Percentiles rank a stretch among this genome's conserved stretches.
These are phyloP conservation scores for Odontophorus gujanensis DNA, from an alignment of 2,113 vertebrate genomes.

Conservation along the genomic window DNA sequence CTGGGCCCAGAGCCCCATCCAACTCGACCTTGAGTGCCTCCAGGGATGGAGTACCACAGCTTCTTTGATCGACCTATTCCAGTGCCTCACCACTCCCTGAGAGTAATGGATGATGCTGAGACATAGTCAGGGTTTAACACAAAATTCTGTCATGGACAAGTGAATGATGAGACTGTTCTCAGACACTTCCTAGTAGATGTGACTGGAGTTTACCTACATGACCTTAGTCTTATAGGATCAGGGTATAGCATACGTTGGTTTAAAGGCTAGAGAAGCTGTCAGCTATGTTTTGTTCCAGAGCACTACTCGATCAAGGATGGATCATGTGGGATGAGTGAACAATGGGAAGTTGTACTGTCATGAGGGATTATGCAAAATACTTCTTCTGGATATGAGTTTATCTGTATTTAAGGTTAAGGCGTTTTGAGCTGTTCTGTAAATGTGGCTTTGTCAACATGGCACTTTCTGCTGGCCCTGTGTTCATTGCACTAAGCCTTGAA, in stretches of 20 bases:
- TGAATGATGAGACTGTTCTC: background rate
- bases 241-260: background rate
- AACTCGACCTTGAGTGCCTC: too few relatives aligned
- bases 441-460: background rate
- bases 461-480: rapidly evolving
- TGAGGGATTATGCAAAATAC: background rate
- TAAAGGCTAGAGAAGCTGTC: background rate
- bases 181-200: background rate
- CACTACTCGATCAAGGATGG: rapidly evolving
- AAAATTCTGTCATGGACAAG: rapidly evolving
- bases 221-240: background rate
- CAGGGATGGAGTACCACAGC: too few relatives aligned
- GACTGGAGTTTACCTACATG: background rate
- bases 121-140: background rate
- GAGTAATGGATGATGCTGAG: background rate
- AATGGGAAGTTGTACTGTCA: background rate
- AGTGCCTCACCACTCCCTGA: too few relatives aligned
- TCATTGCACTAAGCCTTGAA: background rate
- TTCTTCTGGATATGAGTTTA: background rate
- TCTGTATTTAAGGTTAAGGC: background rate
- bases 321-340: background rate
- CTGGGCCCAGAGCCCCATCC: too few relatives aligned
- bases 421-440: background rate
- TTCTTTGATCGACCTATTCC: too few relatives aligned
- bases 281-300: rapidly evolving